Base-by-base conservation (phyloP, 2,888 invertebrate genomes). In the Leucophenga maculata region DNA sequence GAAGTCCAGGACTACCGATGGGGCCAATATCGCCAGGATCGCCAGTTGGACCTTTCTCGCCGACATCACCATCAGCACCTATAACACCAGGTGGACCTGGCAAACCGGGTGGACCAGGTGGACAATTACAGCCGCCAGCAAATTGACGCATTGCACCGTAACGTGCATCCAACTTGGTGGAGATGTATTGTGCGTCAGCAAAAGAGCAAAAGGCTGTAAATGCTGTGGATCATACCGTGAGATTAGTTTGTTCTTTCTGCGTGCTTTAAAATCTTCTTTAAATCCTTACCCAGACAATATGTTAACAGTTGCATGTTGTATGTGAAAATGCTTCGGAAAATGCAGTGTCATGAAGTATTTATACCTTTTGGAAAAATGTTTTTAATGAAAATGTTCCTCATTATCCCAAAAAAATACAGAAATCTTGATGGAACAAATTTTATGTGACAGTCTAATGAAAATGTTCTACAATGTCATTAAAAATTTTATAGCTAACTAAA, bases 41-140 rank as follows among this genome's bases (percentile, higher is more conserved):
- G 18, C 76, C 76, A 9, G 67, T 69, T 3, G 74, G 75, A 11
- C 76, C 76, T 18, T 74, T 74, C 20, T 70, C 72, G n/a, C 76
- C 75, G 13, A 69, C 52, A 13, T 48, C 62, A 8, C 62, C 62
- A 22, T 20, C 62, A 13, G 69, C 22, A 3, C 67, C 67, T n/a
- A 48, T 22, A 11, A 22, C 26, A 46, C 62, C 62, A 48, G 16
- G 16, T 14, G 60, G 18, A 14, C 66, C 66, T 14, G 66, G 39
- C 14, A 44, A 55, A 44, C 66, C 66, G 62, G n/a, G 69, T n/a
- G 69, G 62, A 22, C 69, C 69, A 0, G 69, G 69, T 31, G 62
- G 60, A 26, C 69, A 69, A 46, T 67, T 69, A 26, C 69, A 69
- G 18, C 26, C 57, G 16, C n/a, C 39, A 62, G 62, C 1, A 62